phyloP scores from a whole-genome alignment of 2,888 invertebrate species.

The Cerceris rybyensis region DNA sequence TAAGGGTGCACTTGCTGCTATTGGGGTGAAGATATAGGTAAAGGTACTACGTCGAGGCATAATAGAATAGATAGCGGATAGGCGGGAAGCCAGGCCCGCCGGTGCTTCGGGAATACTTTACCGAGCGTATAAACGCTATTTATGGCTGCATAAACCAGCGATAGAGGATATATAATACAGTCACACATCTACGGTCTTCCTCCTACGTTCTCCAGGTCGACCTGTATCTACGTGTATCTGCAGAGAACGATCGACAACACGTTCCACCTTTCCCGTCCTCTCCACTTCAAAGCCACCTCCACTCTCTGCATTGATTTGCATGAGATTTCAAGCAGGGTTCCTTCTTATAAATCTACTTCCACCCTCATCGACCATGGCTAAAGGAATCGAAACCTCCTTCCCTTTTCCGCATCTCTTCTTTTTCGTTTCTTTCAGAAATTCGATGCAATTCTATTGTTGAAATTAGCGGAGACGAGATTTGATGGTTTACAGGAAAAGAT shows the following conservation, averaged over 20 bases:
- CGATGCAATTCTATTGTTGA: constrained; percentile 20
- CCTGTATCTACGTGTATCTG: constrained; percentile 68
- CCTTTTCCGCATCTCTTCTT: constrained; percentile 14
- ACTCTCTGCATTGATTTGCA: constrained; percentile 77
- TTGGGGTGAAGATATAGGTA: constrained; percentile 48
- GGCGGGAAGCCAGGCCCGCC: constrained; percentile 71
- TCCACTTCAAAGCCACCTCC: constrained; percentile 47
- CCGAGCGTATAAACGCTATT: constrained; percentile 80
- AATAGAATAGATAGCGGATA: constrained; percentile 78
- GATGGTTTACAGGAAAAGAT: constrained; percentile 18
- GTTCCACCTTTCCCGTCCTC: constrained; percentile 43
- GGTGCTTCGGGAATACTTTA: constrained; percentile 78
- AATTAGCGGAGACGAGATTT: constrained; percentile 25
- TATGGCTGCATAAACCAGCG: constrained; percentile 79
- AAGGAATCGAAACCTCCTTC: constrained; percentile 57
- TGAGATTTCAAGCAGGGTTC: constrained; percentile 74
- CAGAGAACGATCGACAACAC: constrained; percentile 70
- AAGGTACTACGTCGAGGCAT: constrained; percentile 73
- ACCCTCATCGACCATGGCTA: constrained; percentile 55
- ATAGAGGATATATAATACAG: constrained; percentile 77
- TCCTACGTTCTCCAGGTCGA: constrained; percentile 57
- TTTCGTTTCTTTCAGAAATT: constrained; percentile 8
- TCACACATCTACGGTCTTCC: constrained; percentile 69
- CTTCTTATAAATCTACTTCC: constrained; percentile 73
- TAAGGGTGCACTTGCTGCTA: constrained; percentile 42